Percentiles rank a stretch among this genome's conserved stretches.
phyloP scores from a whole-genome alignment of 2,113 vertebrate species.

The Podarcis raffonei region DNA sequence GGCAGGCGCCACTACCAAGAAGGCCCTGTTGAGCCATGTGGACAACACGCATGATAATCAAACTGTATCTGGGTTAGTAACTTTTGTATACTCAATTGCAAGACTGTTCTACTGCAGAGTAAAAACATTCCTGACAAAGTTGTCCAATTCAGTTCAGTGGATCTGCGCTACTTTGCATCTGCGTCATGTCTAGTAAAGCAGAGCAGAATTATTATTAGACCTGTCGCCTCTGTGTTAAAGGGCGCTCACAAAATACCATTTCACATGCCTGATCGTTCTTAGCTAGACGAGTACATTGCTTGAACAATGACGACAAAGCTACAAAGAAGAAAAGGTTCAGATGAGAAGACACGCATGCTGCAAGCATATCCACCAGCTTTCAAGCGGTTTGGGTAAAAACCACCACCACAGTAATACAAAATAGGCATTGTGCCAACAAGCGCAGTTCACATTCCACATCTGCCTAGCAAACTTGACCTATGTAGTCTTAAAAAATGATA shows the following conservation, averaged over 20 bases:
- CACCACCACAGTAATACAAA: constrained; percentile 7
- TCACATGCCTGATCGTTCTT: not conserved
- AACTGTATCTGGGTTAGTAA: not conserved
- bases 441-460: not conserved
- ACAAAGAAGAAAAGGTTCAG: constrained; percentile 15
- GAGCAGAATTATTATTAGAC: not conserved
- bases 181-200: not conserved
- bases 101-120: constrained; percentile 18
- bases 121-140: constrained; percentile 2
- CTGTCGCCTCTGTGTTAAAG: not conserved
- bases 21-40: too few species aligned
- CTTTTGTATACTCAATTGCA: not conserved
- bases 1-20: too few species aligned
- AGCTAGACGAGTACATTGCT: not conserved
- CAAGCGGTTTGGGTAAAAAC: constrained; percentile 35
- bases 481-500: constrained; percentile 30
- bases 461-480: not conserved
- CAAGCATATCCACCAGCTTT: not conserved
- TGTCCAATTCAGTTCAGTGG: not conserved
- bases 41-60: not conserved
- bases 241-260: not conserved
- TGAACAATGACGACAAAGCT: not conserved
- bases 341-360: not conserved
- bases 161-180: not conserved
- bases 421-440: not conserved